Conservation (phyloP, 2,888 invertebrate species). For the Gibbula magus region DNA sequence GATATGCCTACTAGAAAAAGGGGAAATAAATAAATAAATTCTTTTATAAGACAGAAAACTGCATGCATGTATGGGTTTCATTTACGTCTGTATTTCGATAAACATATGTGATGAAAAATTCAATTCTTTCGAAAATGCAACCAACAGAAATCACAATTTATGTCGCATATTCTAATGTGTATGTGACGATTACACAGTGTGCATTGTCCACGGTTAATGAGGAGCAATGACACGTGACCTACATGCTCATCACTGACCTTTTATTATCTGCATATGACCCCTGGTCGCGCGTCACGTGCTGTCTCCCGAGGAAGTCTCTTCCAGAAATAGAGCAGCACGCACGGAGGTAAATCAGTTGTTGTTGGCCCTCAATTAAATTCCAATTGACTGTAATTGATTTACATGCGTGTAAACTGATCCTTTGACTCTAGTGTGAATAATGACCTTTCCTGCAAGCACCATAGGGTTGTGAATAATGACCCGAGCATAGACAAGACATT, state of each 20-base stretch:
- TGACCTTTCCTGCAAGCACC: background rate
- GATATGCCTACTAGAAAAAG: too few relatives aligned
- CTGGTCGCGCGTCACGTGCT: background rate
- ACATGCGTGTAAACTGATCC: background rate
- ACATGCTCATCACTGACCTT: conserved; percentile 10
- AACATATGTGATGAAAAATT: too few relatives aligned
- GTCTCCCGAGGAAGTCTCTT: background rate
- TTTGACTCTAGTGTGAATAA: background rate
- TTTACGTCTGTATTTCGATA: too few relatives aligned
- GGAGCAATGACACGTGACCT: conserved; percentile 14
- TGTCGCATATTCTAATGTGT: background rate
- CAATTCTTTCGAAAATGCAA: too few relatives aligned
- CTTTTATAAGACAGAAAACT: too few relatives aligned
- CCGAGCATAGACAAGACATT: too few relatives aligned
- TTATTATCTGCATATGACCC: background rate
- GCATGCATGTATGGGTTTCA: too few relatives aligned
- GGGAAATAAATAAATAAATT: too few relatives aligned
- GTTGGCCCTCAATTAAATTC: conserved; percentile 10
- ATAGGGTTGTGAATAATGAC: too few relatives aligned
- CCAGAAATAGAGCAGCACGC: conserved; percentile 7
- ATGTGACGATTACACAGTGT: background rate
- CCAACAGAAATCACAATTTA: too few relatives aligned
- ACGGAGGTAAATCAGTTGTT: background rate
- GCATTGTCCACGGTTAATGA: background rate
- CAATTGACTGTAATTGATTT: conserved; percentile 12